phyloP scores from a whole-genome alignment of 1,140 invertebrate genomes.

The Tachypleus tridentatus region DNA sequence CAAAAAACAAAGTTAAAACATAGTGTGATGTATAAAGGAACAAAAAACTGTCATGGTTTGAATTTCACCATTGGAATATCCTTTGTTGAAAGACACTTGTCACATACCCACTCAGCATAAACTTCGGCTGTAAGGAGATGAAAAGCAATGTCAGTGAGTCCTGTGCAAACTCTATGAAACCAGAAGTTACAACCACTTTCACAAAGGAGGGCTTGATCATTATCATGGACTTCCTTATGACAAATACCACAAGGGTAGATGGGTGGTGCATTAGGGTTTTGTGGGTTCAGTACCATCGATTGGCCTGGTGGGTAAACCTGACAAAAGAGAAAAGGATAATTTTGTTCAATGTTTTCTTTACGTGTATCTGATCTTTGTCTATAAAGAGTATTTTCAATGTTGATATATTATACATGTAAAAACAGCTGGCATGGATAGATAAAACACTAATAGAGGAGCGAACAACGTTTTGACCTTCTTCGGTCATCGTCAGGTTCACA shows the following conservation, averaged over 20 bases:
- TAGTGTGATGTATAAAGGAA: too few relatives aligned
- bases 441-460: too few relatives aligned
- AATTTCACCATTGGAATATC: conserved; percentile 94
- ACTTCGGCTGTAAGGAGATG: conserved; percentile 86
- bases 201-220: conserved; percentile 95
- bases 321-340: conserved; percentile 8
- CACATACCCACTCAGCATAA: conserved; percentile 97
- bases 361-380: background rate
- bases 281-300: conserved; percentile 95
- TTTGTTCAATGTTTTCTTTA: too few relatives aligned
- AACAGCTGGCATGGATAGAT: too few relatives aligned
- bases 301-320: conserved; percentile 83
- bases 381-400: too few relatives aligned
- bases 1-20: too few relatives aligned
- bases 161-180: conserved; percentile 90
- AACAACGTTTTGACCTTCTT: too few relatives aligned
- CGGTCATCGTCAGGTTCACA: too few relatives aligned
- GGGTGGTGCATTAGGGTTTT: conserved; percentile 94
- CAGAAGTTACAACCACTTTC: conserved; percentile 98
- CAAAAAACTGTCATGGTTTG: conserved; percentile 48
- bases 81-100: conserved; percentile 87
- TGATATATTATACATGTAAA: too few relatives aligned
- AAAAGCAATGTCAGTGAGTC: conserved; percentile 84
- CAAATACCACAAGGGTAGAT: conserved; percentile 93
- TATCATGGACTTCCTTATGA: conserved; percentile 97